These are phyloP conservation scores for Gephyroberyx darwinii DNA, from an alignment of 2,797 vertebrate species.

Conservation along the genomic window DNA sequence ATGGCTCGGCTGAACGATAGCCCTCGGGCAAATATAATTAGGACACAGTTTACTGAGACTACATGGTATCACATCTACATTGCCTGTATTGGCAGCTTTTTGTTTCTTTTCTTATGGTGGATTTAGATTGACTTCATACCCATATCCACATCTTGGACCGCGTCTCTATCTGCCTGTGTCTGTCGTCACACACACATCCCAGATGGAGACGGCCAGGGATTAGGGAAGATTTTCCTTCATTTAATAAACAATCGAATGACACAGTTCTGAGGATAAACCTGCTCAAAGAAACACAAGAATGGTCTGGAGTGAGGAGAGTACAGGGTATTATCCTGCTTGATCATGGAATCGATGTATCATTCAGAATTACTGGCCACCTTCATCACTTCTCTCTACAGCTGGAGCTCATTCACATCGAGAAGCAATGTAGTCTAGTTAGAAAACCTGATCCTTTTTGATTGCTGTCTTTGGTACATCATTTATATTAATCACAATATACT, in stretches of 20 bases:
- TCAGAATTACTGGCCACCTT: constrained; percentile 41
- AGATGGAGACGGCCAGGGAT: constrained; percentile 80
- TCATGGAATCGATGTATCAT: constrained; percentile 40
- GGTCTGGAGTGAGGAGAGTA: constrained; percentile 49
- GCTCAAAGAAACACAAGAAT: constrained; percentile 68
- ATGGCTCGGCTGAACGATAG: constrained; percentile 50
- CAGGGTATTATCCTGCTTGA: constrained; percentile 61
- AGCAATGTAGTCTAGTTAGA: constrained; percentile 23
- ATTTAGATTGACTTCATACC: constrained; percentile 64
- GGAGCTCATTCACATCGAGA: constrained; percentile 26
- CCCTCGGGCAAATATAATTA: constrained; percentile 65
- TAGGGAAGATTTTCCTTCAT: constrained; percentile 82
- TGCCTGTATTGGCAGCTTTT: constrained; percentile 57
- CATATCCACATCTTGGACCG: constrained; percentile 66
- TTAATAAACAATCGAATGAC: constrained; percentile 82
- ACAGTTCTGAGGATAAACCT: constrained; percentile 81
- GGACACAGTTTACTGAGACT: constrained; percentile 63
- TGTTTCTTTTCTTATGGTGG: constrained; percentile 38
- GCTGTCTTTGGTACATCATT: constrained; percentile 7
- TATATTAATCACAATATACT: constrained; percentile 36
- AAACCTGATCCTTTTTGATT: constrained; percentile 53
- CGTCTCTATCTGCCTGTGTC: constrained; percentile 49
- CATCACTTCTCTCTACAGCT: constrained; percentile 4
- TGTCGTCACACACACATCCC: constrained; percentile 51
- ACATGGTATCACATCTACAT: constrained; percentile 47